Evolutionary conservation across 1,140 invertebrate genomes (phyloP), one percentile per base, ranked within the genome.

Genomic region (Muscidifurax raptorellus): DNA sequence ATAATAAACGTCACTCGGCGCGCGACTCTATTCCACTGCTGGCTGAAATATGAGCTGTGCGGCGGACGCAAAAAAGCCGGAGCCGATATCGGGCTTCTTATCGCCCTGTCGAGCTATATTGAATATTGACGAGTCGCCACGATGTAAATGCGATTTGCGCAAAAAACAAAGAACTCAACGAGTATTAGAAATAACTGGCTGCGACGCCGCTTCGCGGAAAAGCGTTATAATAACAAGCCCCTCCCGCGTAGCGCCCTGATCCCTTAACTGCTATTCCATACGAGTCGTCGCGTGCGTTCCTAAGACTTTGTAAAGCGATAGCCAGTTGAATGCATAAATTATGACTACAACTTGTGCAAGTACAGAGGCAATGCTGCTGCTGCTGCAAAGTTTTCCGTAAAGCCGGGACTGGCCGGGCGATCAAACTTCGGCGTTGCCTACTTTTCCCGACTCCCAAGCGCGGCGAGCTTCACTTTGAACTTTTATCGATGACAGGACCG

Each of bases 401-500:
- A 66, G 40, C 27, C 52, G 32, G 18, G 36, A 25, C 18, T 40
- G 59, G 18, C 28, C n/a, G 71, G 64, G 15, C 25, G 67, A 78
- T 80, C 81, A 84, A 87, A 89, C 85, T 87, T 87, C 69, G 80
- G 86, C 82, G 86, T 74, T 82, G 66, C 81, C 59, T 83, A 32
- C 77, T 82, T 78, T 83, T 76, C 76, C 18, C 59, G 7, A 40
- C 6, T 47, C 66, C 18, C 64, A 40, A 86, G 80, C 82, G 85
- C 80, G 74, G 83, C 52, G 22, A 18, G 15, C 52, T 86, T 85
- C 83, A 82, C 87, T 87, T 88, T 82, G 80, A 89, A 90, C 90
- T 91, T 91, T 91, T 91, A 90, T 91, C 90, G 89, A 90, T 89
- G 88, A 88, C 87, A 82, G 87, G 85, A n/a, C n/a, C n/a, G 87